Conservation (phyloP, 2,113 vertebrate species). For the Myotis lucifugus region DNA sequence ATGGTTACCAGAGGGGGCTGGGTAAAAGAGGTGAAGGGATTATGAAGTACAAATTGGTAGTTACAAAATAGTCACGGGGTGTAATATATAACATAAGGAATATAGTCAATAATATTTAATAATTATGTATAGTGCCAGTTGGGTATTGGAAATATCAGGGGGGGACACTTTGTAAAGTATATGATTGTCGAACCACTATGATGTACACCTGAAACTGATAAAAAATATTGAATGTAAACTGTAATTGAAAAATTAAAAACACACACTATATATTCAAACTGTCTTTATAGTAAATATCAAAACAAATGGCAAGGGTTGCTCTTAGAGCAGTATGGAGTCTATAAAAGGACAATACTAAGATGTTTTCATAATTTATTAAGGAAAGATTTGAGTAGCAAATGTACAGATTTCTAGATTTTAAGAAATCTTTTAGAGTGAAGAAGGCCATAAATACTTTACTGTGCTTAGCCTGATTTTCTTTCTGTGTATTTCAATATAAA, state of each 20-base stretch:
- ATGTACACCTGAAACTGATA: background rate
- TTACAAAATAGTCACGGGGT: background rate
- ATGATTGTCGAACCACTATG: background rate
- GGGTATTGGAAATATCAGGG: background rate
- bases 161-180: background rate
- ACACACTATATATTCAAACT: background rate
- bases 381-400: background rate
- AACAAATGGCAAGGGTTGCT: background rate
- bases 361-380: background rate
- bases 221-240: background rate
- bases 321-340: background rate
- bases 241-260: background rate
- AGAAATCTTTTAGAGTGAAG: background rate
- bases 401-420: background rate
- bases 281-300: background rate
- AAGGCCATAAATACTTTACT: background rate
- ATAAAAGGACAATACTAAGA: background rate
- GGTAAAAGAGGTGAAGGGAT: background rate
- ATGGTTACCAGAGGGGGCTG: background rate
- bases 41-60: background rate
- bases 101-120: background rate
- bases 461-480: background rate
- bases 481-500: background rate
- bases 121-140: background rate
- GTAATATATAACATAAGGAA: background rate